A percentile compares a stretch with the other conserved stretches of the same genome.
These are phyloP conservation scores for Tretioscincus oriximinensis DNA, from an alignment of 2,113 vertebrate species.

Conservation along the genomic window DNA sequence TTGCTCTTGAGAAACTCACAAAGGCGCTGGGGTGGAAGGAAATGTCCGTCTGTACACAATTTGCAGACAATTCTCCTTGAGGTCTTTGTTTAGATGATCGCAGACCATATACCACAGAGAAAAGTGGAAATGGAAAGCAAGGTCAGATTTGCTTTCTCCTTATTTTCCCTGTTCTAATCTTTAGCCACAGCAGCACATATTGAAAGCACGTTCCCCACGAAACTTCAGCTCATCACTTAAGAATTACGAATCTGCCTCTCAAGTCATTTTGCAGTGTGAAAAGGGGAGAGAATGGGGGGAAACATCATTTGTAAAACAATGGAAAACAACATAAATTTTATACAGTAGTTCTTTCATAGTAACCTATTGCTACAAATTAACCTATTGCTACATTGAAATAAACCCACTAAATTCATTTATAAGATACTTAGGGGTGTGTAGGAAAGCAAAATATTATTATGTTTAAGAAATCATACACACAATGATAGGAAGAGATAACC, in stretches of 20 bases:
- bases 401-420: slow-evolving; percentile 6
- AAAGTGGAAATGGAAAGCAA: background rate
- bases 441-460: background rate
- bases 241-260: rapidly evolving
- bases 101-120: rapidly evolving
- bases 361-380: rapidly evolving
- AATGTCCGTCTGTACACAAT: background rate
- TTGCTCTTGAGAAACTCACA: background rate
- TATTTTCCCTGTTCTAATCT: background rate
- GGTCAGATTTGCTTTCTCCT: rapidly evolving
- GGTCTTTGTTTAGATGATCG: background rate
- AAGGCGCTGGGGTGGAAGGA: background rate
- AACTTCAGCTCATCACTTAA: rapidly evolving
- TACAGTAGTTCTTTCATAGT: background rate
- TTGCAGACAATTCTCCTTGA: background rate
- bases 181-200: rapidly evolving
- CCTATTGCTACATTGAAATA: background rate
- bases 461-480: slow-evolving; percentile 27
- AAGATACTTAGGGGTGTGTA: slow-evolving; percentile 19
- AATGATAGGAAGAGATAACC: slow-evolving; percentile 46
- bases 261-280: background rate
- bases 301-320: background rate
- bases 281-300: background rate
- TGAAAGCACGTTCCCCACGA: background rate
- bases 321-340: background rate